These are phyloP conservation scores for Platypus cylindrus DNA, from an alignment of 2,888 invertebrate species.

Conservation along the genomic window DNA sequence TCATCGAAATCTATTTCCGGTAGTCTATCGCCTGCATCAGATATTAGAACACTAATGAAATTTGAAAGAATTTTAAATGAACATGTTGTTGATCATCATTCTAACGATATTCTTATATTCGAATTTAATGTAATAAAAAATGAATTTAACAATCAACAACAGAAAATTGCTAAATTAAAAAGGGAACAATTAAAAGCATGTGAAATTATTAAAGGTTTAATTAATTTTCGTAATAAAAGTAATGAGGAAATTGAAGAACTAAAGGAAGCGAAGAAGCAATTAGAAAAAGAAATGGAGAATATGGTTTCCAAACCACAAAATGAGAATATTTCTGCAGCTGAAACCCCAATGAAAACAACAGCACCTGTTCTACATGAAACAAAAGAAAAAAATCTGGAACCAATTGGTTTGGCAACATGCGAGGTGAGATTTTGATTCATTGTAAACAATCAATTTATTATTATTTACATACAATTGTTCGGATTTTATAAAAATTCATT, in stretches of 20 bases:
- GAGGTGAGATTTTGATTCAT: too few species aligned
- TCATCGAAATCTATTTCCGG: slow-evolving; percentile 2
- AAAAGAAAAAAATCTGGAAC: too few species aligned
- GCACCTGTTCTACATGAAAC: too few species aligned
- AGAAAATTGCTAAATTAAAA: slow-evolving; percentile 29
- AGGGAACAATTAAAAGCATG: slow-evolving; percentile 34
- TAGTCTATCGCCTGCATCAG: slow-evolving; percentile 8
- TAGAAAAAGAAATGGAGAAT: slow-evolving; percentile 18
- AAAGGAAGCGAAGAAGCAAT: slow-evolving; percentile 20
- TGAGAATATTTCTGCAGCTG: too few species aligned
- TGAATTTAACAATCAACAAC: slow-evolving; percentile 19
- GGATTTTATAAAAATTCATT: too few species aligned
- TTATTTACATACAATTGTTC: too few species aligned
- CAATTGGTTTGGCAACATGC: too few species aligned
- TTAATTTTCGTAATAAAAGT: slow-evolving; percentile 27
- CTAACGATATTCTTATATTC: slow-evolving; percentile 15
- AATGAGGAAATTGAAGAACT: slow-evolving; percentile 29
- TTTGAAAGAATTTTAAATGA: slow-evolving; percentile 11
- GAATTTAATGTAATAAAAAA: slow-evolving; percentile 16
- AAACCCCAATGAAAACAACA: too few species aligned
- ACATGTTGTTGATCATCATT: slow-evolving; percentile 8
- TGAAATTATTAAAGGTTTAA: slow-evolving; percentile 32
- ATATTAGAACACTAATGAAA: slow-evolving; percentile 10
- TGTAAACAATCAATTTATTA: too few species aligned
- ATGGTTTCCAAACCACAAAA: slow-evolving; percentile 21